Percentiles rank a stretch among this genome's conserved stretches.
phyloP scores from a whole-genome alignment of 2,797 vertebrate genomes.

The Oceanodroma leucorhoa region DNA sequence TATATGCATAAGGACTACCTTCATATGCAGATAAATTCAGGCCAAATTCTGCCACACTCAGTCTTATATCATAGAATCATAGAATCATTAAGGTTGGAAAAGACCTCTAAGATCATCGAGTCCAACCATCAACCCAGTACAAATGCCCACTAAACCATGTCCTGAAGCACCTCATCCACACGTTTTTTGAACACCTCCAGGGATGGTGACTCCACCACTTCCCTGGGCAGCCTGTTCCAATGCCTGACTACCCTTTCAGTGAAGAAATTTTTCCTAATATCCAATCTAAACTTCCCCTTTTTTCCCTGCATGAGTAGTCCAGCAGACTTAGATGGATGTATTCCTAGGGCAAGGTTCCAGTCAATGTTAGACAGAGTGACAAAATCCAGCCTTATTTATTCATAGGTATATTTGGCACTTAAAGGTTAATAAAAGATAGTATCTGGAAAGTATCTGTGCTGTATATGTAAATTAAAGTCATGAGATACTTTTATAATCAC shows the following conservation, averaged over 20 bases:
- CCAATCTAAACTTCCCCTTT: too few relatives aligned
- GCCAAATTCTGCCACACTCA: background rate
- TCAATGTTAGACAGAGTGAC: background rate
- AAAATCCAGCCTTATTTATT: background rate
- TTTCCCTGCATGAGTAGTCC: background rate
- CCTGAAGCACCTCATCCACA: too few relatives aligned
- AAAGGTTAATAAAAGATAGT: background rate
- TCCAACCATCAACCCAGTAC: too few relatives aligned
- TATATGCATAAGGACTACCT: background rate
- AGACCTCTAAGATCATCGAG: too few relatives aligned
- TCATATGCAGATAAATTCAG: background rate
- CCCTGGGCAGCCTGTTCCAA: too few relatives aligned
- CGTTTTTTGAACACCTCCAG: too few relatives aligned
- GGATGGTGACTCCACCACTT: too few relatives aligned
- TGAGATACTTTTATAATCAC: background rate
- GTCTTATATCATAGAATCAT: too few relatives aligned
- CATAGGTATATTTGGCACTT: background rate
- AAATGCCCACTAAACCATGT: too few relatives aligned
- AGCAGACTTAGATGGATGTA: background rate
- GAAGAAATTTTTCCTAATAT: too few relatives aligned
- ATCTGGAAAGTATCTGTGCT: background rate
- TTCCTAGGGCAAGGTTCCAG: background rate
- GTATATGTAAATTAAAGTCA: background rate
- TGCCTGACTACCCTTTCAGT: too few relatives aligned
- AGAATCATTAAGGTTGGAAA: too few relatives aligned